A percentile compares a stretch with the other conserved stretches of the same genome.
These are phyloP conservation scores for Caenorhabditis latens DNA, from an alignment of 1,140 invertebrate genomes.

Conservation along the genomic window DNA sequence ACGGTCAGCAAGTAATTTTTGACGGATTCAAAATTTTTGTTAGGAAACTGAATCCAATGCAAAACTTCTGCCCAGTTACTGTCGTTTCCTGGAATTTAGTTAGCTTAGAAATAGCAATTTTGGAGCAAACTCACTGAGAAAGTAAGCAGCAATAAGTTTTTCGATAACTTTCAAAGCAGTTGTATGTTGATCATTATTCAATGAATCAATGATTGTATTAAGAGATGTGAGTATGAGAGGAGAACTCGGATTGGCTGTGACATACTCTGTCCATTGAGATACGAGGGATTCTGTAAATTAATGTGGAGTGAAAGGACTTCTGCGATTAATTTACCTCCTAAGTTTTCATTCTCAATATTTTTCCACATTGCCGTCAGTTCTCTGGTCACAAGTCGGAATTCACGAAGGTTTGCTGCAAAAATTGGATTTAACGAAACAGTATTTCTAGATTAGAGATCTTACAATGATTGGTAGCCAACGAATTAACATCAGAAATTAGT, in stretches of 20 bases:
- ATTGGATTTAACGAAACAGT: not conserved
- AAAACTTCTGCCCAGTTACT: conserved; percentile 57
- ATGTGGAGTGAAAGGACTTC: not conserved
- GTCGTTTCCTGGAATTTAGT: conserved; percentile 42
- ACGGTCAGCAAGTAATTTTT: conserved; percentile 53
- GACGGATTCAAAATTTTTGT: not conserved
- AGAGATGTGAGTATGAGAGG: conserved; percentile 57
- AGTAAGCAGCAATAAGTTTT: conserved; percentile 51
- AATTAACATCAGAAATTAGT: conserved; percentile 57
- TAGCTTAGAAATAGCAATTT: not conserved
- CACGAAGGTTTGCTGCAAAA: conserved; percentile 57
- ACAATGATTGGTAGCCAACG: conserved; percentile 59
- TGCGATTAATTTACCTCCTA: conserved; percentile 47
- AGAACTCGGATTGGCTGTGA: conserved; percentile 37
- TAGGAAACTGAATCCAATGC: conserved; percentile 59
- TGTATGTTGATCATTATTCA: conserved; percentile 59
- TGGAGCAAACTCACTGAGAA: conserved; percentile 31
- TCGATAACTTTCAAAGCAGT: conserved; percentile 62
- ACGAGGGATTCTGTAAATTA: conserved; percentile 53
- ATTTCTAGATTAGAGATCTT: not conserved
- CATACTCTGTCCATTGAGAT: conserved; percentile 44
- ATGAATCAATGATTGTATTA: conserved; percentile 59
- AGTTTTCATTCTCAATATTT: conserved; percentile 55
- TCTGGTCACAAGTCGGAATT: conserved; percentile 54
- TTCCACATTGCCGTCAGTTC: conserved; percentile 63